These are phyloP conservation scores for Bombyx mandarina DNA, from an alignment of 1,140 invertebrate species.

Conservation along the genomic window DNA sequence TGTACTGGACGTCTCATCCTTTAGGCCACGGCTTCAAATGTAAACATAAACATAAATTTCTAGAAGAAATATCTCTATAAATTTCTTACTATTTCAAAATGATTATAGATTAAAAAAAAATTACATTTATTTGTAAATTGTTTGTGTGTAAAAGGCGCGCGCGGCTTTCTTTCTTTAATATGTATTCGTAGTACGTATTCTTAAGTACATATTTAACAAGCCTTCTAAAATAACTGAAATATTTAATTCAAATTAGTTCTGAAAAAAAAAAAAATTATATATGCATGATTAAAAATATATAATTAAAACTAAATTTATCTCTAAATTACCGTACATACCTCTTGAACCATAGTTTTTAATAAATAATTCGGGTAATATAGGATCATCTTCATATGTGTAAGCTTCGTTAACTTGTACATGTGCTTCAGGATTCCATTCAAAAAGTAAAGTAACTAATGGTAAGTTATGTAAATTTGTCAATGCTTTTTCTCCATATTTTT, in stretches of 20 bases:
- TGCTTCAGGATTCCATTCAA: constrained; percentile 39
- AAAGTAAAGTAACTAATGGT: constrained; percentile 37
- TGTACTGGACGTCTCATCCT: no score
- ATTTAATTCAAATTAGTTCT: neutral
- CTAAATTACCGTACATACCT: neutral
- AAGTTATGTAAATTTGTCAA: constrained; percentile 31
- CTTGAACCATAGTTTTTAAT: constrained; percentile 28
- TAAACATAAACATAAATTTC: no score
- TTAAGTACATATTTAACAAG: no score
- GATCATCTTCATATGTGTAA: constrained; percentile 46
- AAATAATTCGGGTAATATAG: constrained; percentile 49
- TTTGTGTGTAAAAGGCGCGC: no score
- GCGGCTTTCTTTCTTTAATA: no score
- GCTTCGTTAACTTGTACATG: constrained; percentile 28
- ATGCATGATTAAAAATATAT: neutral
- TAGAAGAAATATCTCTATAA: no score
- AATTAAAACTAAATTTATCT: neutral
- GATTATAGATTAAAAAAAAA: no score
- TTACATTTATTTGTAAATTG: no score
- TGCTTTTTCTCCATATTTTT: constrained; percentile 32
- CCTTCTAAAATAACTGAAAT: neutral
- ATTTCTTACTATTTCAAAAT: no score
- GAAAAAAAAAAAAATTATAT: neutral
- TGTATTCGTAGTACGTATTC: no score
- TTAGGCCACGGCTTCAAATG: no score